Evolutionary conservation across 2,797 vertebrate genomes (phyloP).

Genomic region (Lutjanus campechanus): DNA sequence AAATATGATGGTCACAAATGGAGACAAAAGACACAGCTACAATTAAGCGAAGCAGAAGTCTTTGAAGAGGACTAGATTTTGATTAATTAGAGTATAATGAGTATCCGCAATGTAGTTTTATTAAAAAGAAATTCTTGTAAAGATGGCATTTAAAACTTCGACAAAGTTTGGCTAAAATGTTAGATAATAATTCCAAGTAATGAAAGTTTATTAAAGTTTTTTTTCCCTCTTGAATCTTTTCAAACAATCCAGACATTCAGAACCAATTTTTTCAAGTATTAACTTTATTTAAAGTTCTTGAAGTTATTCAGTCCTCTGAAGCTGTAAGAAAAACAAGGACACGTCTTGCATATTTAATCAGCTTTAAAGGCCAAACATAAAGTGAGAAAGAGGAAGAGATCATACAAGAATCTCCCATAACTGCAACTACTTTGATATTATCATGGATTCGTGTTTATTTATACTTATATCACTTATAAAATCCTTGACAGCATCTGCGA

Average conservation of each 20-base stretch:
- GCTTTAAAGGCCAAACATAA: constrained; percentile 23
- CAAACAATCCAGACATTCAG: constrained; percentile 18
- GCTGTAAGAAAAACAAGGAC: constrained; percentile 30
- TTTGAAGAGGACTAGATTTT: constrained; percentile 4
- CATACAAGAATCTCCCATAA: not conserved
- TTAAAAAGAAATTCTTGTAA: not conserved
- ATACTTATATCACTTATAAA: not conserved
- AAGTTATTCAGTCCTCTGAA: constrained; percentile 28
- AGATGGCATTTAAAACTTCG: constrained; percentile 1
- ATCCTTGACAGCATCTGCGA: not conserved
- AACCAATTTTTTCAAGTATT: constrained; percentile 20
- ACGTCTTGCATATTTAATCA: constrained; percentile 43
- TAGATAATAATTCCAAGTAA: constrained; percentile 26
- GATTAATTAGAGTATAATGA: not conserved
- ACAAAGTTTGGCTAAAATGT: not conserved
- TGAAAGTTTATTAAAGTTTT: constrained; percentile 15
- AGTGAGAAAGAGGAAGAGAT: not conserved
- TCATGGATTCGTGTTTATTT: not conserved
- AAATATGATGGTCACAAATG: not conserved
- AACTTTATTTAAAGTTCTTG: constrained; percentile 33
- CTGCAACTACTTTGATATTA: not conserved
- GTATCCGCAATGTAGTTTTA: constrained; percentile 5
- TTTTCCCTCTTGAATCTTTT: constrained; percentile 14
- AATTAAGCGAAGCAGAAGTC: not conserved
- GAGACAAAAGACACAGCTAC: not conserved